phyloP scores from a whole-genome alignment of 2,113 vertebrate genomes.

The Dermatemys mawii region DNA sequence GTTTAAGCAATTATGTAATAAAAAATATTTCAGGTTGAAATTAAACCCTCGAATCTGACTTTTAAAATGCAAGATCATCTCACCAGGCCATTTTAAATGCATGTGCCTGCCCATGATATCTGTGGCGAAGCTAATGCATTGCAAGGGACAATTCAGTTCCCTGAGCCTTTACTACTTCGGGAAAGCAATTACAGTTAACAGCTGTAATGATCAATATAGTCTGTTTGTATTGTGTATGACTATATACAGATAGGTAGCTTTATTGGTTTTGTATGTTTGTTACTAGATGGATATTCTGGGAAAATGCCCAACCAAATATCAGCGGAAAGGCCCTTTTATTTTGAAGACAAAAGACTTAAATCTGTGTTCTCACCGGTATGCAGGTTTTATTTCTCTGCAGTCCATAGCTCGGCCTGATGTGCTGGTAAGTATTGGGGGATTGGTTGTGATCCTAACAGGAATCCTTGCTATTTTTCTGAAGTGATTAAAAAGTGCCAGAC shows the following conservation, averaged over 20 bases:
- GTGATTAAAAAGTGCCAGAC: not conserved
- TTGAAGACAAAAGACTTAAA: conserved; percentile 83
- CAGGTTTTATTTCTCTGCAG: conserved; percentile 74
- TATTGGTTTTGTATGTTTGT: not conserved
- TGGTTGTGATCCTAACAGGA: not conserved
- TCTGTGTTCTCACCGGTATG: conserved; percentile 78
- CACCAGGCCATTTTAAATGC: not conserved
- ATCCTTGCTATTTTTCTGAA: not conserved
- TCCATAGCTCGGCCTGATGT: conserved; percentile 75
- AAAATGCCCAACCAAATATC: conserved; percentile 83
- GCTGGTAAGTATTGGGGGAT: conserved; percentile 70
- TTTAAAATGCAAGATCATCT: not conserved
- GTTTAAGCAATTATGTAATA: not conserved
- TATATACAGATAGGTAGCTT: not conserved
- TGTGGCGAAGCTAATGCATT: not conserved
- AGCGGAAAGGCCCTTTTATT: conserved; percentile 70
- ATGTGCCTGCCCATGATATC: not conserved
- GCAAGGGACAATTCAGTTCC: not conserved
- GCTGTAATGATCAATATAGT: not conserved
- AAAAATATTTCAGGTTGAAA: not conserved
- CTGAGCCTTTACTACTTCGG: not conserved
- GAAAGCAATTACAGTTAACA: not conserved
- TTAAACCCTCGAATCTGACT: not conserved
- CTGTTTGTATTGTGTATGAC: not conserved
- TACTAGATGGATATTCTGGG: conserved; percentile 85